Evolutionary conservation across 1,140 invertebrate genomes (phyloP), one percentile per base, ranked within the genome.

Genomic region (Paralvinella palmiformis): DNA sequence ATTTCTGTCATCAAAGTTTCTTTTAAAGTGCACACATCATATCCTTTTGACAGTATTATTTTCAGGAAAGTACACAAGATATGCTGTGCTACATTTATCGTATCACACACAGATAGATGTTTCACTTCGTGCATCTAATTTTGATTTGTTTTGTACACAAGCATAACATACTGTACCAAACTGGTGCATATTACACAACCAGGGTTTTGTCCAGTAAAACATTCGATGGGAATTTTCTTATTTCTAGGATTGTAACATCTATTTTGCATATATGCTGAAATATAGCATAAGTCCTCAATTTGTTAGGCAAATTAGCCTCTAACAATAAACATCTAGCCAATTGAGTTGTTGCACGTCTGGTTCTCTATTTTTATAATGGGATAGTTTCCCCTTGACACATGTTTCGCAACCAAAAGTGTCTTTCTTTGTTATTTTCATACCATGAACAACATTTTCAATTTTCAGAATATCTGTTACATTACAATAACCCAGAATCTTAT

Each of bases 41-140:
- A n/a, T n/a, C n/a, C n/a, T n/a, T n/a, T n/a, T n/a, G n/a, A n/a
- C n/a, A n/a, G n/a, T n/a, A n/a, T n/a, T n/a, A n/a, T n/a, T n/a
- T n/a, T n/a, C n/a, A n/a, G n/a, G n/a, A n/a, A n/a, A n/a, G n/a
- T n/a, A n/a, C n/a, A n/a, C n/a, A n/a, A 65, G 45, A 52, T 65
- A 69, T 22, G 66, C 44, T 33, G 62, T 52, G 44, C 66, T 68
- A 22, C 44, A 31, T 35, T 56, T 62, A 33, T 68, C 68, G 58
- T 70, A 68, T 0, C 63, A 63, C 17, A 70, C 55, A 66, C 68
- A 68, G 52, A 66, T 68, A 10, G 66, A 58, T 55, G 63, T 68
- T 45, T 48, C 32, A 56, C 53, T 41, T 44, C 66, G 65, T 24
- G 29, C 6, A 53, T 70, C 66, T n/a, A 70, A 41, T 35, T 69